Percentiles rank a stretch among this genome's conserved stretches.
Conservation (phyloP, 2,113 vertebrate genomes). For the Struthidea cinerea region DNA sequence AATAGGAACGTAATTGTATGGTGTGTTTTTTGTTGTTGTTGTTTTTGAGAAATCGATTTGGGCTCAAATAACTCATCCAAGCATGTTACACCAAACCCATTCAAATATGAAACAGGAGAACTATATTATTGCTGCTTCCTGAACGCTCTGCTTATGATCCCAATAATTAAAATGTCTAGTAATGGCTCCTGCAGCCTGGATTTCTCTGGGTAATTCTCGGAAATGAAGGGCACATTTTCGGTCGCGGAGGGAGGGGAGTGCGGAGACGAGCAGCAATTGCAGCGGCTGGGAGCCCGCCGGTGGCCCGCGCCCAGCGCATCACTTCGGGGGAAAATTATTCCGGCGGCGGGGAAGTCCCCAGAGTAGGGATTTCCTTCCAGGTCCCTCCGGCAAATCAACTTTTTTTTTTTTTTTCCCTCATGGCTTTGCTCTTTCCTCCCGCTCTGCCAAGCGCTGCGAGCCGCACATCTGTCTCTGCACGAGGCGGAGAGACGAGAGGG, state of each 20-base stretch:
- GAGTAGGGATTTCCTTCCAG: conserved; percentile 46
- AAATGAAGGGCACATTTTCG: conserved; percentile 49
- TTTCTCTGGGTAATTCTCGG: conserved; percentile 53
- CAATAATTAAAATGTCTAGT: conserved; percentile 62
- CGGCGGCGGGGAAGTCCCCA: neutral
- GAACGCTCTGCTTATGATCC: conserved; percentile 61
- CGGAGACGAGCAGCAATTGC: neutral
- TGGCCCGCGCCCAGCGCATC: conserved; percentile 27
- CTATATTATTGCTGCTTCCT: conserved; percentile 57
- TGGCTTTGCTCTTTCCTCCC: neutral
- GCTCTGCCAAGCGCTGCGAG: neutral
- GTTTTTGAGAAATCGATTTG: conserved; percentile 40
- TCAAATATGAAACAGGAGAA: conserved; percentile 57
- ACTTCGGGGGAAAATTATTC: conserved; percentile 51
- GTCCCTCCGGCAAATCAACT: conserved; percentile 27
- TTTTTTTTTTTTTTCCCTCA: neutral
- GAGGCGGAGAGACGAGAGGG: neutral
- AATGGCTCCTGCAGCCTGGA: conserved; percentile 47
- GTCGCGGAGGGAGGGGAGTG: conserved; percentile 7
- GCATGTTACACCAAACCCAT: conserved; percentile 22
- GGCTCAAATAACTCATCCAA: conserved; percentile 44
- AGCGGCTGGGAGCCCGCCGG: neutral
- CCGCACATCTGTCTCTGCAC: neutral
- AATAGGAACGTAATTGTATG: neutral
- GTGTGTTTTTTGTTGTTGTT: neutral